phyloP scores from a whole-genome alignment of 1,140 invertebrate genomes.

The Arctopsyche grandis region DNA sequence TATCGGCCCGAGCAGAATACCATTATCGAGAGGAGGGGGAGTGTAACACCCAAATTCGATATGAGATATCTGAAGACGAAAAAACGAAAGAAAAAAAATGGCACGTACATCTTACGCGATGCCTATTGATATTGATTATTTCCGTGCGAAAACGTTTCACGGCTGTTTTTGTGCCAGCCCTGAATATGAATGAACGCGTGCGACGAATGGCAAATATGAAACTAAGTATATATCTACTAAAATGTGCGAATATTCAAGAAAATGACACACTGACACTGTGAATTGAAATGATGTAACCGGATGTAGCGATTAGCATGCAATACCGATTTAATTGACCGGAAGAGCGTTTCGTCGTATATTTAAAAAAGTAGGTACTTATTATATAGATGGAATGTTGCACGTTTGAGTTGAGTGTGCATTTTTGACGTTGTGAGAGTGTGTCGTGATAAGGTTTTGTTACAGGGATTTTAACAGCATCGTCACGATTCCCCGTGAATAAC shows the following conservation, averaged over 20 bases:
- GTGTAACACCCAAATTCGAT: not conserved
- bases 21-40: not conserved
- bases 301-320: not conserved
- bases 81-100: not conserved
- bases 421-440: slow-evolving; percentile 13
- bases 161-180: not conserved
- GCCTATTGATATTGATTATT: slow-evolving; percentile 20
- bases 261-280: not conserved
- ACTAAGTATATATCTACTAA: not conserved
- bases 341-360: not conserved
- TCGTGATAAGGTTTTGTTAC: slow-evolving; percentile 40
- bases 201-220: not conserved
- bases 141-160: slow-evolving; percentile 26
- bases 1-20: not conserved
- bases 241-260: not conserved
- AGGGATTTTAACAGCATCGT: slow-evolving; percentile 50
- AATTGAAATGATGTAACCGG: not conserved
- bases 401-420: slow-evolving; percentile 1
- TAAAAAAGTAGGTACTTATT: not conserved
- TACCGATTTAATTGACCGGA: not conserved
- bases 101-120: slow-evolving; percentile 11
- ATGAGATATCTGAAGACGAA: not conserved
- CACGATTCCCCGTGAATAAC: slow-evolving; percentile 53
- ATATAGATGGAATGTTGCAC: not conserved
- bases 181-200: slow-evolving; percentile 15